These are phyloP conservation scores for Sebastolobus altivelis DNA, from an alignment of 2,797 vertebrate species.

Conservation along the genomic window DNA sequence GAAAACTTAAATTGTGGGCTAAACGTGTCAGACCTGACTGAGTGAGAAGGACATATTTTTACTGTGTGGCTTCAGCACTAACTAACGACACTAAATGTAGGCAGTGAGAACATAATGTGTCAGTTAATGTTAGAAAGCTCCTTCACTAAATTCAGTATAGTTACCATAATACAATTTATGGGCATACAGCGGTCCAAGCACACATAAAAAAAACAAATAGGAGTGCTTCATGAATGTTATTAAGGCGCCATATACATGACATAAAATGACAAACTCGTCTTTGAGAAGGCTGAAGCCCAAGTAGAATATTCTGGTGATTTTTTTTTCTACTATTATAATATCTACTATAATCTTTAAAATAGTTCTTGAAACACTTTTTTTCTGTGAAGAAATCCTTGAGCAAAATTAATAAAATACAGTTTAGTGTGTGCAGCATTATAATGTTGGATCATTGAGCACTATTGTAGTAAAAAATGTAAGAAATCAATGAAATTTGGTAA, in stretches of 20 bases:
- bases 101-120: neutral
- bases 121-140: conserved; percentile 5
- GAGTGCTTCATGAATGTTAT: conserved; percentile 21
- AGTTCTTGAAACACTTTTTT: neutral
- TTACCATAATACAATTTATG: neutral
- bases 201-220: neutral
- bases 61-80: neutral
- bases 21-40: neutral
- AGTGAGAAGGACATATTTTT: neutral
- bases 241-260: neutral
- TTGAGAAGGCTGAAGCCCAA: neutral
- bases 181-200: conserved; percentile 5
- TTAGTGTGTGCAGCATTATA: neutral
- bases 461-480: neutral
- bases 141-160: neutral
- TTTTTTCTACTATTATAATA: neutral
- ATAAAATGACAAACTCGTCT: conserved; percentile 18
- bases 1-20: conserved; percentile 27
- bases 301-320: neutral
- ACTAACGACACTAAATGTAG: conserved; percentile 1
- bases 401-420: neutral
- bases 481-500: neutral
- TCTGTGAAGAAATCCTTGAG: neutral
- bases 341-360: neutral
- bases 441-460: neutral